Percentiles rank a stretch among this genome's conserved stretches.
phyloP scores from a whole-genome alignment of 2,797 vertebrate species.

The Vespertilio murinus region DNA sequence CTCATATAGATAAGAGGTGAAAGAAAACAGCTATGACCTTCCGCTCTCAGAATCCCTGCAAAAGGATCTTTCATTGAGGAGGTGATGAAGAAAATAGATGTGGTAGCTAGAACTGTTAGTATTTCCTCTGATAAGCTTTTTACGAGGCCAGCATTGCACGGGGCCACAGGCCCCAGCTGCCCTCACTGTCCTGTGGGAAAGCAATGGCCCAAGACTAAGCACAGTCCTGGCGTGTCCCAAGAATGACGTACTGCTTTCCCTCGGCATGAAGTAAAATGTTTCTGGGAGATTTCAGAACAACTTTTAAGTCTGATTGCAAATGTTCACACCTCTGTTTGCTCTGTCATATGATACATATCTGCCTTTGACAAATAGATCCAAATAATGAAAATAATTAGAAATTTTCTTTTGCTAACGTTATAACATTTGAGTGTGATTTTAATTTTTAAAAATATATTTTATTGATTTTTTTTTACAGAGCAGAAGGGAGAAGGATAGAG shows the following conservation, averaged over 20 bases:
- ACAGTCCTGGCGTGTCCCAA: not conserved
- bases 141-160: not conserved
- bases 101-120: not conserved
- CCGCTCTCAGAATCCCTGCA: not conserved
- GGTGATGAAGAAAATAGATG: not conserved
- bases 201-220: not conserved
- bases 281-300: not conserved
- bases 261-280: not conserved
- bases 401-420: conserved; percentile 17
- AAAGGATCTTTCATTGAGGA: not conserved
- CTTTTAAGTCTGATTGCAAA: conserved; percentile 29
- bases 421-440: conserved; percentile 22
- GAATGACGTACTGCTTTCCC: not conserved
- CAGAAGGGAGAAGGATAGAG: too few species aligned
- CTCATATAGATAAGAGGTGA: not conserved
- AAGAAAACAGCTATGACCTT: not conserved
- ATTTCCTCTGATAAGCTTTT: not conserved
- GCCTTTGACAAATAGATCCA: not conserved
- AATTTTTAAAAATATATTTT: not conserved
- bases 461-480: too few species aligned
- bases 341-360: not conserved
- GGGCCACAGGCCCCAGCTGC: not conserved
- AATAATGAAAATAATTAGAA: conserved; percentile 28
- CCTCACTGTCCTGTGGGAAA: not conserved
- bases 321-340: not conserved